A percentile compares a stretch with the other conserved stretches of the same genome.
Evolutionary conservation across 2,113 vertebrate genomes (phyloP).

Genomic region (Sialia sialis): DNA sequence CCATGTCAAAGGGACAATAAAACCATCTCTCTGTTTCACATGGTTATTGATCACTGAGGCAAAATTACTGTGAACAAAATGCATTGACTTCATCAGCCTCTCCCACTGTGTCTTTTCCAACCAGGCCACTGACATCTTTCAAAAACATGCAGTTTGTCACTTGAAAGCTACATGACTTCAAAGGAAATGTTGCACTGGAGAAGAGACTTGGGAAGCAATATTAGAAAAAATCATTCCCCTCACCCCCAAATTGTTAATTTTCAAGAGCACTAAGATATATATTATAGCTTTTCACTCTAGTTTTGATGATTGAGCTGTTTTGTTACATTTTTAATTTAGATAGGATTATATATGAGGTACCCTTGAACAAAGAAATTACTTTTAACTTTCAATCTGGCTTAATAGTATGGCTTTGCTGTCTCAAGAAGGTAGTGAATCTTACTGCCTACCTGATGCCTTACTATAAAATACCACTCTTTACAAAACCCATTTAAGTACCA

Average conservation of each 20-base stretch:
- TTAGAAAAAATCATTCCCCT: neutral
- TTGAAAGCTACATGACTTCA: slow-evolving; percentile 11
- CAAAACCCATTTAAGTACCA: neutral
- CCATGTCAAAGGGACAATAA: slow-evolving; percentile 55
- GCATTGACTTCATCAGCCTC: slow-evolving; percentile 21
- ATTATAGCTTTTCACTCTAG: neutral
- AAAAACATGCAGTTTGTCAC: neutral
- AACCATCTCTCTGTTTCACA: slow-evolving; percentile 47
- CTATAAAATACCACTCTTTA: neutral
- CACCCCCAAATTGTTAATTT: accelerated
- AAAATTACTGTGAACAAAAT: slow-evolving; percentile 63
- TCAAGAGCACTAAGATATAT: neutral
- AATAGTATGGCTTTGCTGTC: neutral
- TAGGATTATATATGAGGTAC: neutral
- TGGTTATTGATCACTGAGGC: slow-evolving; percentile 55
- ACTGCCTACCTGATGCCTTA: neutral
- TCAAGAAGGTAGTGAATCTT: neutral
- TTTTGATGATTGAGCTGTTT: neutral
- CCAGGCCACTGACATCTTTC: slow-evolving; percentile 18
- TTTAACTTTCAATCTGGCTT: neutral
- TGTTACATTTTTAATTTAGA: neutral
- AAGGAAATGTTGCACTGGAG: slow-evolving; percentile 11
- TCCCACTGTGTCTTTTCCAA: slow-evolving; percentile 42
- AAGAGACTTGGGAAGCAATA: neutral
- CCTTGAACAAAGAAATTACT: neutral